These are phyloP conservation scores for Scalopus aquaticus DNA, from an alignment of 2,113 vertebrate genomes.

Conservation along the genomic window DNA sequence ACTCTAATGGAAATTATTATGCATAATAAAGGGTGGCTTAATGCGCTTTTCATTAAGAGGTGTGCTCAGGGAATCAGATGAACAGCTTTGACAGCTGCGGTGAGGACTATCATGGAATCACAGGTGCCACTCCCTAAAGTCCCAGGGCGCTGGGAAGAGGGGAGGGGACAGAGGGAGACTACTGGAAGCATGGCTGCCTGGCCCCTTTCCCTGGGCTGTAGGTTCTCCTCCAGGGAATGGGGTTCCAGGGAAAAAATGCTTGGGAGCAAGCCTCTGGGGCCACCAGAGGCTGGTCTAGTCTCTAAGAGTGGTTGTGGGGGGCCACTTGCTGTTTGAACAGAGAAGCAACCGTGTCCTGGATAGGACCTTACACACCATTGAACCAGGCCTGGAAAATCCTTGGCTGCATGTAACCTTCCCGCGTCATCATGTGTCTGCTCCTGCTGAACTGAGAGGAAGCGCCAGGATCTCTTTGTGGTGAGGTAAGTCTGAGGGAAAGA, in stretches of 20 bases:
- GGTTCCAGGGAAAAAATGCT: too few relatives aligned
- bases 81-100: not conserved
- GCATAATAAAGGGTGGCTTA: not conserved
- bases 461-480: not conserved
- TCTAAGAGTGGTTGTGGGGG: not conserved
- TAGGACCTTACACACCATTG: not conserved
- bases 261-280: not conserved
- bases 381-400: not conserved
- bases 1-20: not conserved
- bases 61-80: not conserved
- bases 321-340: not conserved
- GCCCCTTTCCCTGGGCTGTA: not conserved
- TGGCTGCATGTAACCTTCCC: not conserved
- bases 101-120: not conserved
- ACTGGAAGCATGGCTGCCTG: not conserved
- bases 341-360: not conserved
- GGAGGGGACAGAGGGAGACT: not conserved
- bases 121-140: not conserved
- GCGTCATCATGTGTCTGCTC: too few relatives aligned
- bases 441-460: not conserved
- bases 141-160: not conserved
- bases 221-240: not conserved
- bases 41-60: constrained; percentile 12
- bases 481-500: not conserved
- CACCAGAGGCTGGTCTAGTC: not conserved